A percentile compares a stretch with the other conserved stretches of the same genome.
These are phyloP conservation scores for Acrossocheilus fasciatus DNA, from an alignment of 2,797 vertebrate genomes.

Conservation along the genomic window DNA sequence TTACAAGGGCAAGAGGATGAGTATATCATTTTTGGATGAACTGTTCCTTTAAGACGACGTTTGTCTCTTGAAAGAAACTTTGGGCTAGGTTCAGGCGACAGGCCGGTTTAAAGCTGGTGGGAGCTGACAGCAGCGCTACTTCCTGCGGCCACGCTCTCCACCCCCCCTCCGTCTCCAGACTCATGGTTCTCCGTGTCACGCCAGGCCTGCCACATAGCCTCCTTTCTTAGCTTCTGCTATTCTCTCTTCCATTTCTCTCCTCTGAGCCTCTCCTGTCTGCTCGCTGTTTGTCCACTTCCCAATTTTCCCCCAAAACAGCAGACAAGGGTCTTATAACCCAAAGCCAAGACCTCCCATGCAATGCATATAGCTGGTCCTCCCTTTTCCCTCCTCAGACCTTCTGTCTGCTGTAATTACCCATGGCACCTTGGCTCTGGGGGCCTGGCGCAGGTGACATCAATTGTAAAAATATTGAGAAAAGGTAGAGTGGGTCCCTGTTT, in stretches of 20 bases:
- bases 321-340: slow-evolving; percentile 62
- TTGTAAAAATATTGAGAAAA: slow-evolving; percentile 69
- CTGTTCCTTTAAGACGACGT: slow-evolving; percentile 24
- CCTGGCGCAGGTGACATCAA: slow-evolving; percentile 77
- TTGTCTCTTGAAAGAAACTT: slow-evolving; percentile 52
- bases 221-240: slow-evolving; percentile 49
- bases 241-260: slow-evolving; percentile 55
- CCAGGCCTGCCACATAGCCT: slow-evolving; percentile 62
- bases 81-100: slow-evolving; percentile 64
- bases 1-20: background rate
- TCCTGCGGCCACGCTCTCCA: slow-evolving; percentile 74
- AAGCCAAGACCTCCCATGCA: slow-evolving; percentile 65
- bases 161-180: slow-evolving; percentile 62
- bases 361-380: slow-evolving; percentile 70
- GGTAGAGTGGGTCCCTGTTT: slow-evolving; percentile 67
- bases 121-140: slow-evolving; percentile 75
- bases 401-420: slow-evolving; percentile 78
- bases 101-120: slow-evolving; percentile 70
- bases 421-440: slow-evolving; percentile 78
- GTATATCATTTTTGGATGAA: slow-evolving; percentile 1
- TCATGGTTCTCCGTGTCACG: slow-evolving; percentile 70
- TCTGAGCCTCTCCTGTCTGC: slow-evolving; percentile 57
- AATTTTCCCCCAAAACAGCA: slow-evolving; percentile 44
- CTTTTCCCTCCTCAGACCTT: slow-evolving; percentile 71
- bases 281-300: slow-evolving; percentile 52